phyloP scores from a whole-genome alignment of 2,797 vertebrate genomes.

The Pipistrellus nathusii region DNA sequence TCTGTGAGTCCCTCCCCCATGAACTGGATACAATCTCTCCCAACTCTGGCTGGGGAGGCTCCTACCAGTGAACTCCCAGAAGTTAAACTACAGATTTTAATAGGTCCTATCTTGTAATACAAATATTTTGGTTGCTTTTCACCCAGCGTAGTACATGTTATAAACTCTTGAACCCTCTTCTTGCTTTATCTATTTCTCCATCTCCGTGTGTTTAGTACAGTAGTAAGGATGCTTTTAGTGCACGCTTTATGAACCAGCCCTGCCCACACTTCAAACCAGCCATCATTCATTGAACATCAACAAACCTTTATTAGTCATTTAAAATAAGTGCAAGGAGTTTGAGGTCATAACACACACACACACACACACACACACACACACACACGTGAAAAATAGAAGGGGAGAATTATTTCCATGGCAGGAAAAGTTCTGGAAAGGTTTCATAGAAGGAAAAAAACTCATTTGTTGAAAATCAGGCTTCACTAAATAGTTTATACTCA shows the following conservation, averaged over 20 bases:
- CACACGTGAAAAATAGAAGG: background rate
- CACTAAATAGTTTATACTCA: background rate
- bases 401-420: background rate
- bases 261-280: background rate
- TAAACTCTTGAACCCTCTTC: background rate
- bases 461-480: background rate
- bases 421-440: background rate
- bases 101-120: background rate
- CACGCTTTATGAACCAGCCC: background rate
- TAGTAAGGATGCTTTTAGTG: background rate
- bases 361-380: too few species aligned
- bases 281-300: background rate
- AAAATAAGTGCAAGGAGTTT: background rate
- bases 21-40: background rate
- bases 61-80: background rate
- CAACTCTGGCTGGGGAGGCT: background rate
- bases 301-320: background rate
- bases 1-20: background rate
- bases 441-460: background rate
- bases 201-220: background rate
- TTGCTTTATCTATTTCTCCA: background rate
- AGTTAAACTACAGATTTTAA: background rate
- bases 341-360: background rate
- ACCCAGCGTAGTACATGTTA: background rate
- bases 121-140: background rate